Conservation (phyloP, 2,113 vertebrate species). For the Siniperca chuatsi region DNA sequence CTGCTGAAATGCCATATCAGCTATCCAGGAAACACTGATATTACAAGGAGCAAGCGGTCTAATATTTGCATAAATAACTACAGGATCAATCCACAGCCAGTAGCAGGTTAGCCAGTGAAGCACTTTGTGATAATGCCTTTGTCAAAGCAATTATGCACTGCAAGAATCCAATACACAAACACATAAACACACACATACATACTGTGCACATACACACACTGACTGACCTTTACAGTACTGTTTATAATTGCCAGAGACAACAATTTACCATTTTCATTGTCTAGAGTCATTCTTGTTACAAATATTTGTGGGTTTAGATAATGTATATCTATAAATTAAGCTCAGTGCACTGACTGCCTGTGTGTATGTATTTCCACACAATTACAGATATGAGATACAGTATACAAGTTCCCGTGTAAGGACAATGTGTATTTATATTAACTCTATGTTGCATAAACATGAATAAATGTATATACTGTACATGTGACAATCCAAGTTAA, state of each 20-base stretch:
- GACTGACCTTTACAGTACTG: constrained; percentile 12
- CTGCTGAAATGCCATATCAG: neutral
- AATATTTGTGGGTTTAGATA: neutral
- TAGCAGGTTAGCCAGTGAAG: neutral
- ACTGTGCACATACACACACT: neutral
- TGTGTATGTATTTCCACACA: neutral
- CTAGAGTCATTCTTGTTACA: neutral
- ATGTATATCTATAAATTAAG: neutral
- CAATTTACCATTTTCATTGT: neutral
- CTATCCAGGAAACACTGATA: neutral
- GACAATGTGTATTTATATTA: neutral
- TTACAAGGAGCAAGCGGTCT: neutral
- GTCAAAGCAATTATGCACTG: neutral
- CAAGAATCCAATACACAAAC: neutral
- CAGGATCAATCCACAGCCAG: neutral
- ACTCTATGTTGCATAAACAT: neutral
- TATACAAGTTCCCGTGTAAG: neutral
- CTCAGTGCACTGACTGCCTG: neutral
- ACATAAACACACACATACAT: neutral
- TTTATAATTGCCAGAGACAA: neutral
- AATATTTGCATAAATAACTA: neutral
- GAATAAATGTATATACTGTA: neutral
- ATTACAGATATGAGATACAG: neutral
- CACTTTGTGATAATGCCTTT: neutral
- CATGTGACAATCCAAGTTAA: neutral